Base-by-base conservation (phyloP, 2,888 invertebrate genomes). In the Rosalia funebris region DNA sequence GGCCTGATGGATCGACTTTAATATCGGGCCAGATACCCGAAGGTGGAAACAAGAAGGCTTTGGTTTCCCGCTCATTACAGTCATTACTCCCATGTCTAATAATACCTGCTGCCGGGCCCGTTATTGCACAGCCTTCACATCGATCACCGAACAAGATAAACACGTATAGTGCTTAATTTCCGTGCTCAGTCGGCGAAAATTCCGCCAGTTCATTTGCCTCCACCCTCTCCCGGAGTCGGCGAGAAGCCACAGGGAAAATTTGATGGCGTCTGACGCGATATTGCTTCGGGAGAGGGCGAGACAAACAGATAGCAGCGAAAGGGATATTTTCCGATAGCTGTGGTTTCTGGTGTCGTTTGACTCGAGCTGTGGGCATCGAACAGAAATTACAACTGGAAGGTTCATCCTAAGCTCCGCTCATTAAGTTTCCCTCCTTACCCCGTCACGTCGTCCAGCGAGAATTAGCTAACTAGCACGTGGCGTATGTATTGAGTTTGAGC, bases 81-180 rank as follows among this genome's bases (percentile, higher is more conserved):
- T 72, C 75, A 76, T 76, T 75, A 74, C 72, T 76, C 75, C 70
- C 64, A 65, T 64, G 70, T 76, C 72, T 75, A 76, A 76, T 75
- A 75, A 75, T 68, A 62, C 63, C 65, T 47, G 56, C 62, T 61
- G 41, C 63, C 48, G 45, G 25, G 44, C 52, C 42, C 53, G 62
- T 64, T 62, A 62, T 66, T 63, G 64, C 66, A 34, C 46, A 57
- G 37, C n/a, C 44, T 60, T 50, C 42, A 42, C 63, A 66, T 66
- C 66, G 57, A 64, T 66, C 66, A 66, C 52, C 47, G 55, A 60
- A 63, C 63, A 60, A 65, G 62, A 63, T 65, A 65, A 65, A 65
- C 63, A 63, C 44, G 46, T 61, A 55, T 48, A 20, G 37, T 48
- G 37, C 48, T 60, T 60, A 56, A 56, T 57, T 57, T 44, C 50